A percentile compares a stretch with the other conserved stretches of the same genome.
phyloP scores from a whole-genome alignment of 2,113 vertebrate species.

The Synodontis membranacea region DNA sequence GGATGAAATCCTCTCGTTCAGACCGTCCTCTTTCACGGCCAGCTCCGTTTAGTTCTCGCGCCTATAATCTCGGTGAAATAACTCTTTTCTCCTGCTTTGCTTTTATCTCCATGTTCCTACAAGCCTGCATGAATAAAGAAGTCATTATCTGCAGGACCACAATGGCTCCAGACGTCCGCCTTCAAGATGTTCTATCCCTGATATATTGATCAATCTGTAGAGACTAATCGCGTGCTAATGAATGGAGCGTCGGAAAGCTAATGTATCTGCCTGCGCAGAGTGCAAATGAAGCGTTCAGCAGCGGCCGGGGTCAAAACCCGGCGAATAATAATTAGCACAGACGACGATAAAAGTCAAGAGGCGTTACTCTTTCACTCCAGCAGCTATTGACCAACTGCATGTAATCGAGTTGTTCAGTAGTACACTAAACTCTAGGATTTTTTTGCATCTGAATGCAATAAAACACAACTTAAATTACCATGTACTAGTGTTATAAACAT shows the following conservation, averaged over 20 bases:
- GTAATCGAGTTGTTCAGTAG: slow-evolving; percentile 2
- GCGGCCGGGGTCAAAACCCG: slow-evolving; percentile 78
- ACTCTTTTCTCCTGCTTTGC: slow-evolving; percentile 75
- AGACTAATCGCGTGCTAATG: slow-evolving; percentile 86
- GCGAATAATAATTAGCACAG: slow-evolving; percentile 83
- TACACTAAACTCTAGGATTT: neutral
- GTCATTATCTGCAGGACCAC: slow-evolving; percentile 89
- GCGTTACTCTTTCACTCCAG: slow-evolving; percentile 80
- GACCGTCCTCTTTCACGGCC: slow-evolving; percentile 64
- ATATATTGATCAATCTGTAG: slow-evolving; percentile 91
- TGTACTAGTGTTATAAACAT: neutral
- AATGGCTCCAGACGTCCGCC: slow-evolving; percentile 88
- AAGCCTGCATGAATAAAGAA: slow-evolving; percentile 90
- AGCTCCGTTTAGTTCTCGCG: slow-evolving; percentile 67
- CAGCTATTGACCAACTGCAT: slow-evolving; percentile 9
- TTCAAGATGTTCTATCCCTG: slow-evolving; percentile 92
- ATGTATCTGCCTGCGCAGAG: slow-evolving; percentile 83
- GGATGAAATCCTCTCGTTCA: slow-evolving; percentile 55
- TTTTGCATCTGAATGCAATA: neutral
- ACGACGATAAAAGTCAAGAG: slow-evolving; percentile 84
- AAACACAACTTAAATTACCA: neutral
- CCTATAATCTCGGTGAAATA: slow-evolving; percentile 82
- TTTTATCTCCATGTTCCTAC: slow-evolving; percentile 96
- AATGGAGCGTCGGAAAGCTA: slow-evolving; percentile 81
- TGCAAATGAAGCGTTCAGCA: slow-evolving; percentile 82